Conservation (phyloP, 2,113 vertebrate species). For the sheep (Ovis aries) region ARS-UI_Ramb_v3.0 NC_056068.1:73589501-73590000, state of each 20-base stretch:
- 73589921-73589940: not conserved
- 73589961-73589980: not conserved
- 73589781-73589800: not conserved
- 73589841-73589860: not conserved
- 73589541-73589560: not conserved
- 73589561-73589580: not conserved
- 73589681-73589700: not conserved
- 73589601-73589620: not conserved
- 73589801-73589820: not conserved
- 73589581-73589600: not conserved
- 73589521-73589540: too few relatives aligned
- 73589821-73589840: not conserved
- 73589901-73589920: not conserved
- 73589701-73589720: accelerated
- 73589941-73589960: not conserved
- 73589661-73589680: accelerated
- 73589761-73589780: not conserved
- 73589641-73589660: not conserved
- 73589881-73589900: accelerated
- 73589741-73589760: accelerated
- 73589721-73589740: accelerated
- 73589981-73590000: not conserved
- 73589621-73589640: not conserved
- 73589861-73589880: accelerated
- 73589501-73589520: accelerated